phyloP scores from a whole-genome alignment of 2,113 vertebrate genomes.

The Panurus biarmicus region DNA sequence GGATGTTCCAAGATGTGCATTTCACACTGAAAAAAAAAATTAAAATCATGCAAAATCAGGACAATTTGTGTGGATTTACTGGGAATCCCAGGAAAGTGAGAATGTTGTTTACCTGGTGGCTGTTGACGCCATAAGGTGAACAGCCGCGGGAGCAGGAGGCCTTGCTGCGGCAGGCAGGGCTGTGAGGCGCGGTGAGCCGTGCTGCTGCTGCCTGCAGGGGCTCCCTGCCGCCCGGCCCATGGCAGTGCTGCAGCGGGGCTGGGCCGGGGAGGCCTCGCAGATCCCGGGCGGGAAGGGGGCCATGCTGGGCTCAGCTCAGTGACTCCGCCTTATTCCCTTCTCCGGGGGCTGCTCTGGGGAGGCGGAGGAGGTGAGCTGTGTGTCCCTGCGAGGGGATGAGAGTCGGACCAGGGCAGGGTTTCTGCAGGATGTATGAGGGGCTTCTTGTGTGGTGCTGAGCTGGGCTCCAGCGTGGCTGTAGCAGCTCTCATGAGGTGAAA shows the following conservation, averaged over 20 bases:
- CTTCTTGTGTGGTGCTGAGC: no score
- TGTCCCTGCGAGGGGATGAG: rapidly evolving
- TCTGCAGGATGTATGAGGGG: not conserved
- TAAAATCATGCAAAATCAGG: not conserved
- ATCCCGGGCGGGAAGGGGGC: not conserved
- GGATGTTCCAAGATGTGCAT: not conserved
- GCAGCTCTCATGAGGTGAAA: not conserved
- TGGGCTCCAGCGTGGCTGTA: rapidly evolving
- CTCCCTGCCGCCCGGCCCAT: rapidly evolving
- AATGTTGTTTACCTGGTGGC: not conserved
- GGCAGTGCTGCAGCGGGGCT: not conserved
- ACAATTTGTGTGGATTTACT: not conserved
- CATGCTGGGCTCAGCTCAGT: rapidly evolving
- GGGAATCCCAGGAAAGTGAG: not conserved
- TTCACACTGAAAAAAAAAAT: not conserved
- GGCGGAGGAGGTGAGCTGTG: not conserved
- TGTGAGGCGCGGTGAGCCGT: not conserved
- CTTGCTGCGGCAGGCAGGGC: not conserved
- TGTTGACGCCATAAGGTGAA: not conserved
- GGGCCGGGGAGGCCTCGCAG: rapidly evolving
- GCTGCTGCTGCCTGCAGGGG: not conserved
- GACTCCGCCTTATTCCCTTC: not conserved
- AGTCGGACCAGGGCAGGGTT: not conserved
- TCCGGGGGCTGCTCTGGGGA: rapidly evolving
- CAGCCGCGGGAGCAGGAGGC: rapidly evolving